Evolutionary conservation across 2,113 vertebrate genomes (phyloP).

Genomic region (Mionectes macconnelli): DNA sequence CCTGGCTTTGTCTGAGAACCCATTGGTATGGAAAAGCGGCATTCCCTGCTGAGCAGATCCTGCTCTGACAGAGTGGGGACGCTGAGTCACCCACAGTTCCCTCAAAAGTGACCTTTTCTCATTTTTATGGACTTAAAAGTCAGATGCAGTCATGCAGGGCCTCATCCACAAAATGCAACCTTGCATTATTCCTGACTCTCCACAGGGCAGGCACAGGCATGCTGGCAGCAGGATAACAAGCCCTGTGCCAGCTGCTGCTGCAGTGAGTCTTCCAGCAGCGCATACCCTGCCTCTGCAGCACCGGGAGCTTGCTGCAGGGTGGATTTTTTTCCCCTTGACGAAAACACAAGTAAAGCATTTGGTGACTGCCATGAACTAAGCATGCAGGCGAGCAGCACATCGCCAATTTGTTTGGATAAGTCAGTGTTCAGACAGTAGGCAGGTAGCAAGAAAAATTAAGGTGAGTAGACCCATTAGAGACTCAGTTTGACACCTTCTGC

Average conservation of each 20-base stretch:
- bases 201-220: not conserved
- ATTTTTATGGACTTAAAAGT: not conserved
- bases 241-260: not conserved
- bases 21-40: not conserved
- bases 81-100: not conserved
- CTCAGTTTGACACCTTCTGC: not conserved
- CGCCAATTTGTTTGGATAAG: not conserved
- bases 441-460: not conserved
- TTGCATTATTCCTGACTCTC: not conserved
- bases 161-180: not conserved
- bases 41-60: constrained; percentile 19
- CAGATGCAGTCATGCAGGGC: not conserved
- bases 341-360: not conserved
- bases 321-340: not conserved
- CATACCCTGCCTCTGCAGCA: not conserved
- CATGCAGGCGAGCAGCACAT: not conserved
- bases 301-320: not conserved
- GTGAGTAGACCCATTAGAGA: not conserved
- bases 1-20: not conserved
- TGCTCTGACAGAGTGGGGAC: not conserved
- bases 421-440: not conserved
- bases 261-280: not conserved
- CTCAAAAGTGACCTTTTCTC: not conserved
- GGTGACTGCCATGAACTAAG: fast-evolving
- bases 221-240: not conserved